phyloP scores from a whole-genome alignment of 2,113 vertebrate genomes.

The Terrapene triunguis region DNA sequence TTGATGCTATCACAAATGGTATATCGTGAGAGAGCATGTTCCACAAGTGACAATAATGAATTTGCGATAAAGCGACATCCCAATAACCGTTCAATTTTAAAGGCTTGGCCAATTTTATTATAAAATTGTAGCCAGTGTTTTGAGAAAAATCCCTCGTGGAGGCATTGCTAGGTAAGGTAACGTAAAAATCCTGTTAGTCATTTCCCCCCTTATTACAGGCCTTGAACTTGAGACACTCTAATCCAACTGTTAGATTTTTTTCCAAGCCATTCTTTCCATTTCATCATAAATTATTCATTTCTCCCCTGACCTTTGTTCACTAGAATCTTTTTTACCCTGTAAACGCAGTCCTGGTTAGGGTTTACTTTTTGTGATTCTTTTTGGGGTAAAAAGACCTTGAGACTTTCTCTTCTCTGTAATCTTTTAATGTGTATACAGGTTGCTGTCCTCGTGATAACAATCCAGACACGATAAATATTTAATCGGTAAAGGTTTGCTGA shows the following conservation, averaged over 20 bases:
- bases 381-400: too few species aligned
- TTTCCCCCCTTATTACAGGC: not conserved
- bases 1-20: too few species aligned
- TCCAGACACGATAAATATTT: too few species aligned
- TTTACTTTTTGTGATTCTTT: too few species aligned
- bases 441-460: too few species aligned
- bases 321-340: not conserved
- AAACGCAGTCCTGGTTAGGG: too few species aligned
- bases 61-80: not conserved
- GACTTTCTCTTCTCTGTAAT: too few species aligned
- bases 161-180: not conserved
- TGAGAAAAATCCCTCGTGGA: not conserved
- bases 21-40: too few species aligned
- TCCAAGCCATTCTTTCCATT: too few species aligned
- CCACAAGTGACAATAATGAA: not conserved
- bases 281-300: too few species aligned
- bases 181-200: not conserved
- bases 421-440: too few species aligned
- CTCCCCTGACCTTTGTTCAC: not conserved
- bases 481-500: too few species aligned
- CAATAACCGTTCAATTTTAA: not conserved
- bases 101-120: not conserved
- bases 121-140: not conserved
- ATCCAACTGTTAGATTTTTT: not conserved
- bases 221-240: not conserved